Evolutionary conservation across 2,888 invertebrate species (phyloP).

Genomic region (Tipula helvola): DNA sequence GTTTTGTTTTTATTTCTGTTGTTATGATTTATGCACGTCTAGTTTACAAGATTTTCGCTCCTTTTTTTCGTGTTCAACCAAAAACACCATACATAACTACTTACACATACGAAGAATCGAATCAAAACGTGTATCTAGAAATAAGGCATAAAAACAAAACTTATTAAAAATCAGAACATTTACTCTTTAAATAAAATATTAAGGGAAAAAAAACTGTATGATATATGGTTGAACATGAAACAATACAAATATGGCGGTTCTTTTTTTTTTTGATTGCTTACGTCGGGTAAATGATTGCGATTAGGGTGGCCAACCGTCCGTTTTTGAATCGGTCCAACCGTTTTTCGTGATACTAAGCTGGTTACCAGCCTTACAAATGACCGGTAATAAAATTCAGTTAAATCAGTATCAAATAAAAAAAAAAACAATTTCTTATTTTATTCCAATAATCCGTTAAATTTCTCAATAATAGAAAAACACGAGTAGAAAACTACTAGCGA

Average conservation of each 20-base stretch:
- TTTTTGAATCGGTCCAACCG: no score
- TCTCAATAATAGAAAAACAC: no score
- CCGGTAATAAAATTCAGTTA: no score
- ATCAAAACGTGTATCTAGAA: background rate
- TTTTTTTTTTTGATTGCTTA: background rate
- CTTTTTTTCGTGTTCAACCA: background rate
- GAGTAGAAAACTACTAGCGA: no score
- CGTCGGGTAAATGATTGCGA: no score
- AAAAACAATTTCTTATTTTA: no score
- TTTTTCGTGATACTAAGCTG: no score
- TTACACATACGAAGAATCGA: background rate
- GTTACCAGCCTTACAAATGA: no score
- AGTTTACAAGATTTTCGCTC: background rate
- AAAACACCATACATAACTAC: background rate
- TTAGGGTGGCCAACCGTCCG: no score
- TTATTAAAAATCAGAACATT: background rate
- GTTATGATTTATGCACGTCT: conserved; percentile 4
- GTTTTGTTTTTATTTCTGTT: background rate
- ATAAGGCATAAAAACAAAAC: background rate
- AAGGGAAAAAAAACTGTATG: background rate
- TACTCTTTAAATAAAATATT: background rate
- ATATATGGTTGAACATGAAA: background rate
- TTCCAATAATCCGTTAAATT: no score
- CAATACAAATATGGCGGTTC: background rate
- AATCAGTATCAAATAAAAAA: no score